Percentiles rank a stretch among this genome's conserved stretches.
Evolutionary conservation across 2,797 vertebrate genomes (phyloP).

Genomic region (Scomberomorus guttatus): DNA sequence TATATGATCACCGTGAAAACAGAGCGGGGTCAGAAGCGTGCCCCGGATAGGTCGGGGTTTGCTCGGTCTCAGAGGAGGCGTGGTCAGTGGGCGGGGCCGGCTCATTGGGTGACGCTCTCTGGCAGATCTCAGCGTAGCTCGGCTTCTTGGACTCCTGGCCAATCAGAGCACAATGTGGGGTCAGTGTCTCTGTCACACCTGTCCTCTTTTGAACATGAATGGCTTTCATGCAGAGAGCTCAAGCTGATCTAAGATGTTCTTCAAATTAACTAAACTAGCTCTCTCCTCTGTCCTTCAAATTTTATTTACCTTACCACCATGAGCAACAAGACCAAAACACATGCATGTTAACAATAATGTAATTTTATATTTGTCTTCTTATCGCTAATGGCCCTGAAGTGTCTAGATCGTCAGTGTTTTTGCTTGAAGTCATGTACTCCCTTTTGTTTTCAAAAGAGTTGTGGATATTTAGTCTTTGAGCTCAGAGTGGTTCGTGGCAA

Average conservation of each 20-base stretch:
- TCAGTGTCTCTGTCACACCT: background rate
- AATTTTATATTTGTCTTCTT: no score
- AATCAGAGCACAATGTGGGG: slow-evolving; percentile 50
- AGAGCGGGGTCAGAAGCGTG: slow-evolving; percentile 64
- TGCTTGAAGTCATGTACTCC: background rate
- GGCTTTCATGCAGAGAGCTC: background rate
- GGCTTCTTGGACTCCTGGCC: slow-evolving; percentile 91
- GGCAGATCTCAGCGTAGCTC: slow-evolving; percentile 96
- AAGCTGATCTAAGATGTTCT: background rate
- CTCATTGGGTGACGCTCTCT: slow-evolving; percentile 88
- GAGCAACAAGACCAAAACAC: no score
- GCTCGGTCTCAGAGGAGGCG: slow-evolving; percentile 74
- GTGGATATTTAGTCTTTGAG: background rate
- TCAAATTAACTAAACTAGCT: no score
- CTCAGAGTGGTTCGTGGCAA: no score
- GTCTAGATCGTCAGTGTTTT: no score
- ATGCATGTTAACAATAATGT: no score
- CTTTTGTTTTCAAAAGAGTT: background rate
- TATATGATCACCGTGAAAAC: slow-evolving; percentile 60
- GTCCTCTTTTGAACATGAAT: background rate
- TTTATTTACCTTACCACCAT: no score
- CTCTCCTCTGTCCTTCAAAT: background rate
- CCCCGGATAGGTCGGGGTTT: slow-evolving; percentile 69
- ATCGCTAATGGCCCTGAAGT: background rate
- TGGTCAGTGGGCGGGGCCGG: slow-evolving; percentile 81